A percentile compares a stretch with the other conserved stretches of the same genome.
Conservation (phyloP, 2,888 invertebrate species). For the Lamellibrachia columna region DNA sequence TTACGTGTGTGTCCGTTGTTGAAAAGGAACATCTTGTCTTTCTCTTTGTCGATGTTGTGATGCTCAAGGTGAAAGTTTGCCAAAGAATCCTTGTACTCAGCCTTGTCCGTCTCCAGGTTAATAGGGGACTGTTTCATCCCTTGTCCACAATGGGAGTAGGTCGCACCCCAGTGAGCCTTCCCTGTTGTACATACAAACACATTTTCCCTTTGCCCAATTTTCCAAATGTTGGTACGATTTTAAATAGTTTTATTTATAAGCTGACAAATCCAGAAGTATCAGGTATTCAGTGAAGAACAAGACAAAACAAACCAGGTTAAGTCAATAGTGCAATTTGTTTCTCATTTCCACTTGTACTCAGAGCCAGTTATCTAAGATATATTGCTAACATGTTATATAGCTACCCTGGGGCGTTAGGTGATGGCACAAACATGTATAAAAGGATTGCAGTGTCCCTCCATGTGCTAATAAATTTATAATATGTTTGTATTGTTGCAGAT, state of each 20-base stretch:
- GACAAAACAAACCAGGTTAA: no score
- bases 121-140: neutral
- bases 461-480: neutral
- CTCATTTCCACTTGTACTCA: no score
- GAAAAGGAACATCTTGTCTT: neutral
- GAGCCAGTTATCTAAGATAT: no score
- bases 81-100: neutral
- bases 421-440: no score
- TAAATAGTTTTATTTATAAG: no score
- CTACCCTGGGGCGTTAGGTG: no score
- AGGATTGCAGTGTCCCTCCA: no score
- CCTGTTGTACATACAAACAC: neutral
- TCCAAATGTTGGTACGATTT: no score
- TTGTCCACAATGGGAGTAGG: neutral
- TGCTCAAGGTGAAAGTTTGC: neutral
- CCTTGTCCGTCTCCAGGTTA: neutral
- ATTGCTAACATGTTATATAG: no score
- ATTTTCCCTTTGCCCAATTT: neutral
- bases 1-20: slow-evolving; percentile 23
- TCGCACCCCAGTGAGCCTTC: neutral
- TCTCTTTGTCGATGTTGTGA: neutral
- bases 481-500: neutral
- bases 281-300: no score
- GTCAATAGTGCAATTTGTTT: no score
- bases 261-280: no score